Evolutionary conservation across 2,888 invertebrate species (phyloP), one percentile per base, ranked within the genome.

Genomic region (Mesochorus sp.): DNA sequence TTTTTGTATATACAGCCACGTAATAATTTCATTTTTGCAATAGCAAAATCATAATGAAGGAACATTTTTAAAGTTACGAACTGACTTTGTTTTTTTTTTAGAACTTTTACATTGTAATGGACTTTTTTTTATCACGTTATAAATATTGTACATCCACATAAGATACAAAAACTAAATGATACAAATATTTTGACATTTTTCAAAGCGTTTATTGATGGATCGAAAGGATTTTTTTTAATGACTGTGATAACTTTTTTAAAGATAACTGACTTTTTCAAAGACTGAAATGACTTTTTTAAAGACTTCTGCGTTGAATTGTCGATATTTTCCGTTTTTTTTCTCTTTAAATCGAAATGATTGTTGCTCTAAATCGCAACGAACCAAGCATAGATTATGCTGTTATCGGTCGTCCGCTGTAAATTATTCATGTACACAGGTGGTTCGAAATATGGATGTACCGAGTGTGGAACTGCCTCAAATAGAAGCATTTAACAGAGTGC

Each of bases 401-500:
- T 39, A 19, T 51, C 44, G 2, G 14, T 37, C 12, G 3, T 2
- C 8, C 37, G 28, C 17, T 6, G 31, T 42, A 14, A 55, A 55
- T 75, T 14, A 59, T 44, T 71, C n/a, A 4, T 39, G 5, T 14
- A 2, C 12, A 12, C 61, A 76, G 67, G 72, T 72, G 37, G 4
- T 44, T 67, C 3, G 34, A 59, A 79, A 73, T 14, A 80, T 79
- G 80, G 70, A 83, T 6, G 70, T 83, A 14, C 84, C 83, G 53
- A 72, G 70, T 14, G 66, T 70, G n/a, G 81, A 85, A 53, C 68
- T 88, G 49, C 89, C 88, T 2, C 86, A 87, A 57, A 72, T 90
- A 49, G 85, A 87, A 75, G 85, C 86, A 4, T 81, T 90, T n/a
- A 75, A 89, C 68, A 86, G 89, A 8, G 85, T 90, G 5, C 70